Conservation (phyloP, 2,113 vertebrate species). For the Planiliza haematocheilus region DNA sequence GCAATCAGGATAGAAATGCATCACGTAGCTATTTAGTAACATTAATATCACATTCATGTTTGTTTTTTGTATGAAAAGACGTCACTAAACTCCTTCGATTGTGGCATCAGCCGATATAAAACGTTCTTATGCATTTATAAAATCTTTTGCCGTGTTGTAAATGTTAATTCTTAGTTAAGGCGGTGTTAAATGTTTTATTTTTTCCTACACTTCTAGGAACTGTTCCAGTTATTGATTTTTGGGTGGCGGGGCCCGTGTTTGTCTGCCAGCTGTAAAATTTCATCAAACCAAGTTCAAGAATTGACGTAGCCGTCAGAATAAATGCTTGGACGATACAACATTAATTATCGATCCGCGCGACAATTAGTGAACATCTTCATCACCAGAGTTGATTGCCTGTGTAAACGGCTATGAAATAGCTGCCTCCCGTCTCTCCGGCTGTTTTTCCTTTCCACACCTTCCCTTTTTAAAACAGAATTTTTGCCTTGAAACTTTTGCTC, state of each 20-base stretch:
- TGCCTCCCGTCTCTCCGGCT: conserved; percentile 6
- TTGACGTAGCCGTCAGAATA: conserved; percentile 57
- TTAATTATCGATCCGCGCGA: conserved; percentile 54
- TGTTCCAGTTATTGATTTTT: conserved; percentile 59
- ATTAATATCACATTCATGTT: background rate
- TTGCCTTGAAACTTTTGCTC: background rate
- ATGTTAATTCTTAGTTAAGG: conserved; percentile 16
- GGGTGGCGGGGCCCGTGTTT: conserved; percentile 21
- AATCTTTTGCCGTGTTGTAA: background rate
- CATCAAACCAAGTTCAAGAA: conserved; percentile 48
- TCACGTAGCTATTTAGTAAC: background rate
- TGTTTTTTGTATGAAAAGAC: too few species aligned
- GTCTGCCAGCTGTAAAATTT: conserved; percentile 48
- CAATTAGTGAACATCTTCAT: conserved; percentile 43
- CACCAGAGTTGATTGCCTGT: conserved; percentile 29
- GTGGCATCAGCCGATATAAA: too few species aligned
- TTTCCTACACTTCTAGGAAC: conserved; percentile 26
- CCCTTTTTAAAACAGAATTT: background rate
- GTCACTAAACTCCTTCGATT: too few species aligned
- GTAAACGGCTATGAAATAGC: conserved; percentile 16
- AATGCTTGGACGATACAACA: conserved; percentile 44
- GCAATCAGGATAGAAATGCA: background rate
- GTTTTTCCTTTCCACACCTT: background rate
- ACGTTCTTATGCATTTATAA: background rate
- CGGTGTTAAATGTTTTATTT: conserved; percentile 35